Base-by-base conservation (phyloP, 2,797 vertebrate species). In the Premnoplex brunnescens region DNA sequence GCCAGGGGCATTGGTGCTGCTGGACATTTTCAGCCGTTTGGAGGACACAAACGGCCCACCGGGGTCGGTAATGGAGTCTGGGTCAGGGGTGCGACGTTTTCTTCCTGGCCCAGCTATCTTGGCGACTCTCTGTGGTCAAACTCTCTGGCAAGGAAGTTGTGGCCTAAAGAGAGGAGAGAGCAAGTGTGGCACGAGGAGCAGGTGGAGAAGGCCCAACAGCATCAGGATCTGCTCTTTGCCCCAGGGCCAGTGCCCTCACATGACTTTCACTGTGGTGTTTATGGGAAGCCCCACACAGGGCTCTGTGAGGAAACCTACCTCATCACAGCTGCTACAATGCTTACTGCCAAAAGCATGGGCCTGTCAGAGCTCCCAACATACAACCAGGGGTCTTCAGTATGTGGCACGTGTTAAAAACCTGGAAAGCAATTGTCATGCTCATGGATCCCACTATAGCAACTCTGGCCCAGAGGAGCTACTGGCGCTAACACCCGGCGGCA, bases 31-130 rank as follows among this genome's bases (percentile, higher is more conserved):
- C 97, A 98, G 98, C 98, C 99, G 98, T 98, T 99, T 99, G 97
- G 98, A 98, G 58, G 98, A 98, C 92, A 99, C 98, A 93, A 98
- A 99, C 97, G 97, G 98, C 98, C 98, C 98, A 14, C 98, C 98
- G 69, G 99, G 98, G 97, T 99, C 99, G 41, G 99, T 99, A 98
- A 99, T 98, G 97, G 99, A 98, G 98, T 99, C 99, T 98, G 99
- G 99, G 98, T 99, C 99, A 99, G 99, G 99, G 98, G 98, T 99
- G 98, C 98, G 99, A 97, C 99, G 99, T 98, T 99, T 99, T 98
- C 99, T 99, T 98, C 99, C 98, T 96, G 99, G 98, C 98, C 99
- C 99, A 97, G 99, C 99, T 99, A 99, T 99, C 98, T 99, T 99
- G 99, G 99, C 99, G 99, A 98, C 97, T 98, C 98, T 99, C 97